These are phyloP conservation scores for human DNA, from an alignment of 2,113 vertebrate genomes.

Conservation along the genomic window GRCh38 chr13:19936001-19936500, in stretches of 20 bases:
- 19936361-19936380: neutral
- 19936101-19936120: neutral
- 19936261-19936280: neutral
- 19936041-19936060: neutral
- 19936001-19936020: conserved; percentile 5
- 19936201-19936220: neutral
- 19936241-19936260: neutral
- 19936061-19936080: neutral
- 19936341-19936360: neutral
- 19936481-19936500: too few relatives aligned
- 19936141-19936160: neutral
- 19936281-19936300: neutral
- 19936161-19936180: neutral
- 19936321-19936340: neutral
- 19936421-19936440: neutral
- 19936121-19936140: neutral
- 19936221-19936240: neutral
- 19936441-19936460: too few relatives aligned
- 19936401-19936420: neutral
- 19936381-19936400: neutral
- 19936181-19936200: neutral
- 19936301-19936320: neutral
- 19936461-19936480: too few relatives aligned
- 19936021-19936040: neutral
- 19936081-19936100: neutral